Conservation (phyloP, 2,113 vertebrate species). For the Cololabis saira region DNA sequence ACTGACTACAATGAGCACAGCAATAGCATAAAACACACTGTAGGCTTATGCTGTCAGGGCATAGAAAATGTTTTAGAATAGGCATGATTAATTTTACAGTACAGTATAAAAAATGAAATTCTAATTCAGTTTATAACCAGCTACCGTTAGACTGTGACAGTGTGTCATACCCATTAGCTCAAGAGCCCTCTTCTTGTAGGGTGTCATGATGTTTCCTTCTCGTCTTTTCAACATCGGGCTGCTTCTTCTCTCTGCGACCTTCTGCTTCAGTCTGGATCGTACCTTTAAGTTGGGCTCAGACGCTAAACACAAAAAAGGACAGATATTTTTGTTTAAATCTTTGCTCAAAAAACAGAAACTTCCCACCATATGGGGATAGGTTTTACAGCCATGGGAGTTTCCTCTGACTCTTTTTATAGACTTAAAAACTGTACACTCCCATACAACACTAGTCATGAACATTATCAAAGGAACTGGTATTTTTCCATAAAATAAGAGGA, state of each 20-base stretch:
- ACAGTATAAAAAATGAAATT: no score
- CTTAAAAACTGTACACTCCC: conserved; percentile 6
- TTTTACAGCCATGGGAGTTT: conserved; percentile 3
- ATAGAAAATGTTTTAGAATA: no score
- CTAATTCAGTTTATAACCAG: no score
- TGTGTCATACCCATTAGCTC: conserved; percentile 91
- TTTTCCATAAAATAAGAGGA: conserved; percentile 20
- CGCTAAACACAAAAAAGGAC: conserved; percentile 81
- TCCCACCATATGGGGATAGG: not conserved
- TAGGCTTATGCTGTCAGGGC: no score
- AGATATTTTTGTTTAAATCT: conserved; percentile 18
- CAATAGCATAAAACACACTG: no score
- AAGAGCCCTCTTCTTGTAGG: conserved; percentile 95
- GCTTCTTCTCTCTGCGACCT: conserved; percentile 97
- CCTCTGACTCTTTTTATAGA: not conserved
- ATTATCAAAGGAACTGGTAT: not conserved
- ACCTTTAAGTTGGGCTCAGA: conserved; percentile 99
- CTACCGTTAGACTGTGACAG: no score
- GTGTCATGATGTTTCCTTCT: conserved; percentile 90
- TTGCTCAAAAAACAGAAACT: conserved; percentile 2
- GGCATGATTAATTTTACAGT: no score
- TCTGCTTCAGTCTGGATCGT: conserved; percentile 98
- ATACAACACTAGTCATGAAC: not conserved
- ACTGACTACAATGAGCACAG: no score
- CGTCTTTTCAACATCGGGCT: conserved; percentile 95